Evolutionary conservation across 2,113 vertebrate genomes (phyloP), one percentile per base, ranked within the genome.

Genomic region (Thamnophis sirtalis): DNA sequence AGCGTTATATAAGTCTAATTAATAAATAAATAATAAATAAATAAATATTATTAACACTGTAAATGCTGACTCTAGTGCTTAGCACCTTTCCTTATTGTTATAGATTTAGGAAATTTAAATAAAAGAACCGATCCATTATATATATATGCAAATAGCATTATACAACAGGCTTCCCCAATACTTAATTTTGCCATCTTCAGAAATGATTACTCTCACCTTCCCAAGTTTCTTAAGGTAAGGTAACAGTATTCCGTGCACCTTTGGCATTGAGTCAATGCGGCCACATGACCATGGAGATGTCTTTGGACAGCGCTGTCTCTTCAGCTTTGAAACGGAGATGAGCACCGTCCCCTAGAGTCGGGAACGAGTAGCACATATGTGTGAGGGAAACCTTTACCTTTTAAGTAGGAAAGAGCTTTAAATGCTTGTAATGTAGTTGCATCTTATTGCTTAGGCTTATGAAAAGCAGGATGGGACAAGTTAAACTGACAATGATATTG

Each of bases 31-130:
- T n/a, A n/a, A n/a, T n/a, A n/a, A n/a, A n/a, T n/a, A n/a, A n/a
- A n/a, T n/a, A n/a, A n/a, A n/a, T n/a, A n/a, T n/a, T n/a, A n/a
- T 56, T 26, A 97, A 98, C 97, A 98, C 98, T 99, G 98, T 99
- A 99, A 99, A 99, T 98, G 98, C 98, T 98, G 98, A 98, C 98
- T 98, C 97, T 97, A 98, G 98, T 97, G 97, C 96, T 98, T 97
- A 97, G 96, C 96, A 94, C 97, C 97, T 97, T 96, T 97, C 97
- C 97, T 91, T 96, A 96, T 97, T 97, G 97, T 96, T 97, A 97
- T 96, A 98, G 98, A 97, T 97, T 96, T 97, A 95, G 95, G 96
- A 97, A 97, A 97, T 97, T 98, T 98, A 98, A 98, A 97, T 98
- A 97, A 98, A 97, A 97, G 97, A 97, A 96, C 95, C 96, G 96